Base-by-base conservation (phyloP, 2,888 invertebrate genomes). In the Oscheius sp. region DNA sequence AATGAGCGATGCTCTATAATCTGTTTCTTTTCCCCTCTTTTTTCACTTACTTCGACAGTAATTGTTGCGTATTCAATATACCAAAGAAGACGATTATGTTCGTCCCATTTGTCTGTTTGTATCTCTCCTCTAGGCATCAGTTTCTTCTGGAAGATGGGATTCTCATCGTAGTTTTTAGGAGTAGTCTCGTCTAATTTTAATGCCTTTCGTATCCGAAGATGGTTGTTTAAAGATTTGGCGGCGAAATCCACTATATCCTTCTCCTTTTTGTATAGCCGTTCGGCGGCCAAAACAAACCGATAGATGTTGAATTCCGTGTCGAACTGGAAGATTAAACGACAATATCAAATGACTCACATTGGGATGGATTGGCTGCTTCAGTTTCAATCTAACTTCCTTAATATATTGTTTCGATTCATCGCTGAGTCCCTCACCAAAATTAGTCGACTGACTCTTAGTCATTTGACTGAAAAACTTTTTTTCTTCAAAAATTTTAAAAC, bases 291-390 rank as follows among this genome's bases (percentile, higher is more conserved):
- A 3, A 86, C 51, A 73, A 86, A 86, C 12, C 86, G 86, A 66
- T 82, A 86, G 36, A 86, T 70, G 70, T 86, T 86, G 80, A 86
- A 86, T 50, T 86, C 85, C 14, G 82, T 82, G 73, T 86, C 80
- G 73, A 85, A 86, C 81, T 81, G 63, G 51, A 82, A 70, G 9
- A 14, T 3, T 36, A 6, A 4, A 6, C 12, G 26, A 8, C 26
- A 5, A 5, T 56, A 9, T 33, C 12, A 32, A 33, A 12, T 4
- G 33, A 59, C 26, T 22, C 47, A 84, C 84, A 59, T 73, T 81
- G 2, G 84, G 82, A 72, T 81, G 79, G 24, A 85, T 81, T 6
- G 81, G 77, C 59, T 82, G 80, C 2, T 67, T 74, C 22, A 84
- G 33, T 44, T 73, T 75, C 0, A 72, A 72, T 14, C 84, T 75